Base-by-base conservation (phyloP, 2,797 vertebrate genomes). In the Mycteria americana region DNA sequence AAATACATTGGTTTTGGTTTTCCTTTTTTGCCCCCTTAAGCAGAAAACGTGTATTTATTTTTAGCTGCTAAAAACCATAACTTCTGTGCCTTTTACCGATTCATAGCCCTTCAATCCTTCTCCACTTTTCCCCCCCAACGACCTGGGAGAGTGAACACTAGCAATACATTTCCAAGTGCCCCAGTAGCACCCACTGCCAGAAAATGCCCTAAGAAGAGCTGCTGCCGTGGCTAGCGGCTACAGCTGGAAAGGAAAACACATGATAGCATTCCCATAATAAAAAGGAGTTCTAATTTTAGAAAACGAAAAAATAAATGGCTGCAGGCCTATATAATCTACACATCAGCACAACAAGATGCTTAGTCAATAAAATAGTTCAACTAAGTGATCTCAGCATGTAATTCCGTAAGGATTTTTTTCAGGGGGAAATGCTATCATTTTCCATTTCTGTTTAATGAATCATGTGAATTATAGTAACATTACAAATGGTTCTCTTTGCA, bases 361-460 rank as follows among this genome's bases (percentile, higher is more conserved):
- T 98, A 98, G 98, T 99, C 98, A 98, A 99, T 98, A 98, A 98
- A 98, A 99, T 95, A 98, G 98, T 99, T 98, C 97, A 97, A 97
- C 99, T 98, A 99, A 99, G 99, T 98, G 98, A 98, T 98, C 98
- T 91, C 98, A 98, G 98, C 98, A 97, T 98, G 98, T 97, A 98
- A 99, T 99, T 99, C 99, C 98, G 97, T 30, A 97, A 98, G 98
- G 98, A 98, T 98, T 97, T 98, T 99, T 82, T 98, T 98, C 98
- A 98, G 98, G 98, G 98, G 98, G 98, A 98, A 98, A 98, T 98
- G 98, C 98, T 98, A 99, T 99, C 98, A 98, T 99, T 99, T 99
- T 99, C 98, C 98, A 99, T 99, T 99, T 98, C 99, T 99, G 99
- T 98, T 99, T 99, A 99, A 99, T 99, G 99, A 99, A 99, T 99